Conservation (phyloP, 2,797 vertebrate genomes). For the Bryconaethiops microstoma region DNA sequence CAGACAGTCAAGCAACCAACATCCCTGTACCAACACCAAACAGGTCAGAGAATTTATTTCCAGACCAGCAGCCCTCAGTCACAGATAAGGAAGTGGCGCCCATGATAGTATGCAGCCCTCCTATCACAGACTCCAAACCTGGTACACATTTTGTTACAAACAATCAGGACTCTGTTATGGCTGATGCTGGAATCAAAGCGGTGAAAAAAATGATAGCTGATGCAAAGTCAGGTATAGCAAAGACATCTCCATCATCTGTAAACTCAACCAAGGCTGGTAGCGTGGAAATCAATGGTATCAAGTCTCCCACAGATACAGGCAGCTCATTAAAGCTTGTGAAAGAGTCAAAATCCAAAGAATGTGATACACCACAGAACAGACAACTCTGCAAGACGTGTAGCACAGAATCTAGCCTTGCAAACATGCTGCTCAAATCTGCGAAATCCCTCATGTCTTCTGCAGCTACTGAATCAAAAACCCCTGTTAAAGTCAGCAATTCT, state of each 20-base stretch:
- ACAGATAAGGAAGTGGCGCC: neutral
- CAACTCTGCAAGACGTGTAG: slow-evolving; percentile 2
- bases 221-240: slow-evolving; percentile 1
- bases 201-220: slow-evolving; percentile 5
- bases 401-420: slow-evolving; percentile 34
- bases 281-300: slow-evolving; percentile 35
- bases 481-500: slow-evolving; percentile 34
- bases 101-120: too few relatives aligned
- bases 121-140: slow-evolving; percentile 13
- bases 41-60: too few relatives aligned
- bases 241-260: neutral
- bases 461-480: slow-evolving; percentile 40
- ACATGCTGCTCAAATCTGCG: slow-evolving; percentile 37
- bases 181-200: neutral
- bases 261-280: neutral
- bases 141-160: neutral
- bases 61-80: neutral
- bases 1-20: neutral
- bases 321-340: neutral
- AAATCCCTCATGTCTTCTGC: slow-evolving; percentile 30
- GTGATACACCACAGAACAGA: neutral
- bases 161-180: slow-evolving; percentile 1
- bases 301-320: slow-evolving; percentile 20
- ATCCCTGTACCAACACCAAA: too few relatives aligned
- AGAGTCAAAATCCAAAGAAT: neutral